These are phyloP conservation scores for Galagoides demidoff DNA, from an alignment of 2,797 vertebrate species.

Conservation along the genomic window DNA sequence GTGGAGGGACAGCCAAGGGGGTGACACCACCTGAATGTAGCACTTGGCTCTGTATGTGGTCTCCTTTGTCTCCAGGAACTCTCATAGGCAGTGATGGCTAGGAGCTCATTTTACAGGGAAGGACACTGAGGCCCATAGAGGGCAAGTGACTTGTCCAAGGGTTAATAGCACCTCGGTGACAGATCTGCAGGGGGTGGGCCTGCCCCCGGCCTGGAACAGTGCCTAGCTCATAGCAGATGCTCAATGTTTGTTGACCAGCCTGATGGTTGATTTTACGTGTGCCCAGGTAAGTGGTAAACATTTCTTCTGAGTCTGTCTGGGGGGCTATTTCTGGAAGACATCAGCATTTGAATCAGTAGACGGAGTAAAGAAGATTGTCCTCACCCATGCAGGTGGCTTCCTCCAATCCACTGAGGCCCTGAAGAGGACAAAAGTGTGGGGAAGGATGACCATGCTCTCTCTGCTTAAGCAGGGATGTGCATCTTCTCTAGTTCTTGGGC, in stretches of 20 bases:
- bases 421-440: neutral
- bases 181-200: neutral
- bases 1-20: neutral
- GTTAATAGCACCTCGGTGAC: neutral
- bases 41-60: neutral
- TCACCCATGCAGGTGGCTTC: neutral
- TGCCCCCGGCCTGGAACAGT: neutral
- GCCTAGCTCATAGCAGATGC: no score
- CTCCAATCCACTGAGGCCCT: neutral
- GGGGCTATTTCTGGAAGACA: neutral
- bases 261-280: no score
- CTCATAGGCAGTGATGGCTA: neutral
- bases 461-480: neutral
- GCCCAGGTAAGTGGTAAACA: neutral
- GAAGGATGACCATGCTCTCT: neutral
- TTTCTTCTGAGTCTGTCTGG: neutral
- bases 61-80: neutral
- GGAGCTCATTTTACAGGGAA: neutral
- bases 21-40: rapidly evolving
- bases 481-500: neutral
- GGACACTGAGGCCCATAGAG: neutral
- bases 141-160: neutral
- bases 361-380: neutral
- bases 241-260: rapidly evolving
- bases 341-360: no score